A percentile compares a stretch with the other conserved stretches of the same genome.
phyloP scores from a whole-genome alignment of 2,888 invertebrate species.

The Nomada lathburiana region DNA sequence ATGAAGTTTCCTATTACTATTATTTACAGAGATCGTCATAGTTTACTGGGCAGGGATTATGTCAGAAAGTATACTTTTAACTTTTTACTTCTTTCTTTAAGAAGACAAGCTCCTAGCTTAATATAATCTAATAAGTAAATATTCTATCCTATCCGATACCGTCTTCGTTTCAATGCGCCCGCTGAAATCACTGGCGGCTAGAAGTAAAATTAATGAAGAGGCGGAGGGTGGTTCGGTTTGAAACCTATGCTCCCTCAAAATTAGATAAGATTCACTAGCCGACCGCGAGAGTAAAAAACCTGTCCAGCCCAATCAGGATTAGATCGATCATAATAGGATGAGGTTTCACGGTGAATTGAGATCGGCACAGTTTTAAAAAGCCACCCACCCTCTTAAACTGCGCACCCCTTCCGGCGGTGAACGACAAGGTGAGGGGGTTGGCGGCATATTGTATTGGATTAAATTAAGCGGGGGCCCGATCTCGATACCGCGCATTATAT shows the following conservation, averaged over 20 bases:
- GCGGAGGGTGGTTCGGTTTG: too few species aligned
- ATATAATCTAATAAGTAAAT: too few species aligned
- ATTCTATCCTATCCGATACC: not conserved
- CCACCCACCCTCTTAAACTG: slow-evolving; percentile 79
- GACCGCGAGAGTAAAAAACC: slow-evolving; percentile 76
- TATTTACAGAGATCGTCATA: slow-evolving; percentile 11
- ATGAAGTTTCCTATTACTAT: slow-evolving; percentile 1
- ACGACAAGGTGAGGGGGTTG: slow-evolving; percentile 67
- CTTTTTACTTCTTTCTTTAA: not conserved
- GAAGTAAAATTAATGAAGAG: too few species aligned
- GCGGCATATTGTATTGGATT: slow-evolving; percentile 83
- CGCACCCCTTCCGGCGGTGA: slow-evolving; percentile 65
- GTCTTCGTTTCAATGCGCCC: not conserved
- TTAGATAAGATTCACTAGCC: slow-evolving; percentile 52
- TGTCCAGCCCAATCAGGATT: slow-evolving; percentile 80
- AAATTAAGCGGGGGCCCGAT: slow-evolving; percentile 80
- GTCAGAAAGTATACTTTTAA: too few species aligned
- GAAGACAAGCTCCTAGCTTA: too few species aligned
- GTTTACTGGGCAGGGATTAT: slow-evolving; percentile 1
- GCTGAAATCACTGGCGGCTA: not conserved
- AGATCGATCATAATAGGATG: slow-evolving; percentile 83
- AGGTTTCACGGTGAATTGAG: slow-evolving; percentile 83
- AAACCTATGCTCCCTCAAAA: not conserved
- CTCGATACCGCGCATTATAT: slow-evolving; percentile 76
- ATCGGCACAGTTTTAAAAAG: slow-evolving; percentile 82